Conservation (phyloP, 2,888 invertebrate species). For the Lithophane leautieri region DNA sequence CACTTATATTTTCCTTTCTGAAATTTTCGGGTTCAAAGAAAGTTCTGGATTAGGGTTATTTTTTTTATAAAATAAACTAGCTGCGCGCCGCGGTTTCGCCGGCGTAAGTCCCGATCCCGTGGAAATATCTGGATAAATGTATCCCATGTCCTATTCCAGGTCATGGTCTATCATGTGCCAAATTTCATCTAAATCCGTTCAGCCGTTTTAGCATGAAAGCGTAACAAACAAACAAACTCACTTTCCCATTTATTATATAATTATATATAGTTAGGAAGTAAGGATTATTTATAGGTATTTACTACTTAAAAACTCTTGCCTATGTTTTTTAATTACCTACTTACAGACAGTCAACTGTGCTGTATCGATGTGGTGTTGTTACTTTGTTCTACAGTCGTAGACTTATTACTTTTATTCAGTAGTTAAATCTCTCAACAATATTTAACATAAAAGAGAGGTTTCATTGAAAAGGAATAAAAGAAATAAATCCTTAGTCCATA, state of each 20-base stretch:
- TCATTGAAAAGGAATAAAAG: conserved; percentile 32
- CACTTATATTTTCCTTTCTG: neutral
- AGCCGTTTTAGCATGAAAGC: too few relatives aligned
- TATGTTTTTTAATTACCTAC: too few relatives aligned
- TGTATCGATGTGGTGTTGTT: neutral
- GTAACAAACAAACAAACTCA: too few relatives aligned
- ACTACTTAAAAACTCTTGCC: neutral
- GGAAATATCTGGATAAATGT: too few relatives aligned
- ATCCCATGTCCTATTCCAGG: too few relatives aligned
- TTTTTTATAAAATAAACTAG: neutral
- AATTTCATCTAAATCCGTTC: too few relatives aligned
- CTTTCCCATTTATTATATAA: too few relatives aligned
- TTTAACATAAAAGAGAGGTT: conserved; percentile 10
- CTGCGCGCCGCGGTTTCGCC: too few relatives aligned
- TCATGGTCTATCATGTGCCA: too few relatives aligned
- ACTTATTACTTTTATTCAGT: neutral
- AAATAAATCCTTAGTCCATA: conserved; percentile 41
- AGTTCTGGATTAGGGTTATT: neutral
- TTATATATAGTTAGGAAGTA: too few relatives aligned
- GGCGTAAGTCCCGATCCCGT: too few relatives aligned
- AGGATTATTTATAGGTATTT: neutral
- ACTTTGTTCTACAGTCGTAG: neutral
- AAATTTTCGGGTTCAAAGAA: neutral
- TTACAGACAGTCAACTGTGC: neutral
- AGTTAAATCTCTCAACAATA: neutral